Percentiles rank a stretch among this genome's conserved stretches.
Evolutionary conservation across 2,888 invertebrate species (phyloP).

Genomic region (Ditylenchus weischeri): DNA sequence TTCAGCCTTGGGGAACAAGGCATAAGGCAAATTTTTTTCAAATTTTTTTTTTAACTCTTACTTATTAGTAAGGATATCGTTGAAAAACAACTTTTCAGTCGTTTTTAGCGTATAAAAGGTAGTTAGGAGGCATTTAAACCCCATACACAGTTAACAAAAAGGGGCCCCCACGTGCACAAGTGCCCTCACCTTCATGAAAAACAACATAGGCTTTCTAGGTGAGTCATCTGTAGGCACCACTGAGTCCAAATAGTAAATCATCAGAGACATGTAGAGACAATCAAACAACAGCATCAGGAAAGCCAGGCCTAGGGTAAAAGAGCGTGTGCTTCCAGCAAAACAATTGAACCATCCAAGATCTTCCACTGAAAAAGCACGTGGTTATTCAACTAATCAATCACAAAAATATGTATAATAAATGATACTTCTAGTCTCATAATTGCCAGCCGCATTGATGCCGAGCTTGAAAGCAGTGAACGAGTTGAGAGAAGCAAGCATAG

Average conservation of each 20-base stretch:
- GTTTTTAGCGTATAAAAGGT: no score
- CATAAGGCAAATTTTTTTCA: no score
- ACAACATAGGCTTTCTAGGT: constrained; percentile 32
- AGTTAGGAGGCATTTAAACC: no score
- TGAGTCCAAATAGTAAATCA: constrained; percentile 37
- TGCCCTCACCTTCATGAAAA: constrained; percentile 36
- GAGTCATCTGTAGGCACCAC: constrained; percentile 42
- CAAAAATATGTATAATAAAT: neutral
- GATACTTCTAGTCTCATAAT: constrained; percentile 43
- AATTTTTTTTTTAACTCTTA: no score
- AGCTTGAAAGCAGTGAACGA: constrained; percentile 40
- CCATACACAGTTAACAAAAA: no score
- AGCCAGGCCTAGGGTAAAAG: constrained; percentile 45
- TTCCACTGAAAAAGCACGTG: constrained; percentile 20
- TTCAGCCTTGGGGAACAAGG: no score
- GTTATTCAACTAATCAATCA: neutral
- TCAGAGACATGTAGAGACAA: constrained; percentile 32
- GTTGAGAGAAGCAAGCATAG: constrained; percentile 44
- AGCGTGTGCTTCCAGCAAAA: constrained; percentile 25
- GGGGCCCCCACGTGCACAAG: no score
- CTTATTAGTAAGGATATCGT: no score
- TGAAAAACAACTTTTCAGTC: no score
- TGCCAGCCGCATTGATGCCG: constrained; percentile 40
- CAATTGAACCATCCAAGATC: constrained; percentile 33
- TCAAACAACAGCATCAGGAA: constrained; percentile 52